phyloP scores from a whole-genome alignment of 1,140 invertebrate species.

The Halyomorpha halys region DNA sequence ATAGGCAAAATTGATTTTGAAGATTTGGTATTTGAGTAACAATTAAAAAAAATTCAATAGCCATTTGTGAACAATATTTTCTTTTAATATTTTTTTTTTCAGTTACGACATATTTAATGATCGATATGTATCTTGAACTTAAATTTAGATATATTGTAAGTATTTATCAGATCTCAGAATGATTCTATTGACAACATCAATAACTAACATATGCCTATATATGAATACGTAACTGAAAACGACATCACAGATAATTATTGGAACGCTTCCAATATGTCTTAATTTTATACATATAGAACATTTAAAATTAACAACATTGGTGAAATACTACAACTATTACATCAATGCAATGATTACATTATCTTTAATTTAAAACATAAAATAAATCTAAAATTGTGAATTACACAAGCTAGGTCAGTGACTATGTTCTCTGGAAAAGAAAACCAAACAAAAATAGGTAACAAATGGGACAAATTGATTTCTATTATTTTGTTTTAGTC shows the following conservation, averaged over 20 bases:
- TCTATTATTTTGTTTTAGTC: too few species aligned
- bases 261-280: constrained; percentile 6
- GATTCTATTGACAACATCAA: background rate
- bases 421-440: constrained; percentile 10
- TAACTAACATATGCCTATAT: background rate
- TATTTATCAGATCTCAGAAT: too few species aligned
- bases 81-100: too few species aligned
- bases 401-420: constrained; percentile 5
- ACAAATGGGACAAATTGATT: background rate
- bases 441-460: background rate
- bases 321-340: background rate
- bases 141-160: too few species aligned
- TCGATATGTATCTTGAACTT: too few species aligned
- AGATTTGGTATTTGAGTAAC: too few species aligned
- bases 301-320: constrained; percentile 10
- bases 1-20: too few species aligned
- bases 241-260: constrained; percentile 15
- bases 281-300: constrained; percentile 1
- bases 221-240: constrained; percentile 4
- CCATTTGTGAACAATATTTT: too few species aligned
- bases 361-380: background rate
- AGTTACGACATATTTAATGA: too few species aligned
- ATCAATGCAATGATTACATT: background rate
- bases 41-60: too few species aligned
- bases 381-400: background rate